These are phyloP conservation scores for Botia almorhae DNA, from an alignment of 2,797 vertebrate genomes.

Conservation along the genomic window DNA sequence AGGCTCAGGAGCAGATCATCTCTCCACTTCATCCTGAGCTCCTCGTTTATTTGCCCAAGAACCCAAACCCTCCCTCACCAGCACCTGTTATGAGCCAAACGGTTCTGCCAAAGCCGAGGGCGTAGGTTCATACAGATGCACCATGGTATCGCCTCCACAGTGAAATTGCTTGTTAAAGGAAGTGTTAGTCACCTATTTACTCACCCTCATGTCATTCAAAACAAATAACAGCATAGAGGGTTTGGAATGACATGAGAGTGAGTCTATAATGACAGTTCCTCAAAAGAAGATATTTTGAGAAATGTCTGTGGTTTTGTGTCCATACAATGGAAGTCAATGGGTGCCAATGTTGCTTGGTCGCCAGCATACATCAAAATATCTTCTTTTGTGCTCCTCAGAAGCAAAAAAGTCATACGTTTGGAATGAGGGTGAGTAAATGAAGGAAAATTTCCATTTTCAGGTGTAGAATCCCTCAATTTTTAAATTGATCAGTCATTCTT, in stretches of 20 bases:
- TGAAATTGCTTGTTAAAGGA: constrained; percentile 7
- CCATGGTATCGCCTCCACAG: not conserved
- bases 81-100: constrained; percentile 33
- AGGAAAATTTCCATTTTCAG: too few species aligned
- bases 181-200: not conserved
- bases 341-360: too few species aligned
- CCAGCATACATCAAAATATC: too few species aligned
- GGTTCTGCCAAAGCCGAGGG: constrained; percentile 7
- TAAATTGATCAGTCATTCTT: too few species aligned
- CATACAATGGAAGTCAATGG: too few species aligned
- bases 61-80: constrained; percentile 26
- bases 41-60: constrained; percentile 48
- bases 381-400: too few species aligned
- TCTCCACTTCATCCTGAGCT: constrained; percentile 31
- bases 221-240: not conserved
- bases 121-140: not conserved
- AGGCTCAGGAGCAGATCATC: constrained; percentile 36
- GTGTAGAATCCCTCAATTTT: too few species aligned
- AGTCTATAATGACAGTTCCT: too few species aligned
- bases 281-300: too few species aligned
- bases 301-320: too few species aligned
- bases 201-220: not conserved
- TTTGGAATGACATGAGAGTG: not conserved
- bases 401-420: too few species aligned
- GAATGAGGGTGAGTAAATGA: too few species aligned